phyloP scores from a whole-genome alignment of 2,888 invertebrate genomes.

The Pristionchus fissidentatus region DNA sequence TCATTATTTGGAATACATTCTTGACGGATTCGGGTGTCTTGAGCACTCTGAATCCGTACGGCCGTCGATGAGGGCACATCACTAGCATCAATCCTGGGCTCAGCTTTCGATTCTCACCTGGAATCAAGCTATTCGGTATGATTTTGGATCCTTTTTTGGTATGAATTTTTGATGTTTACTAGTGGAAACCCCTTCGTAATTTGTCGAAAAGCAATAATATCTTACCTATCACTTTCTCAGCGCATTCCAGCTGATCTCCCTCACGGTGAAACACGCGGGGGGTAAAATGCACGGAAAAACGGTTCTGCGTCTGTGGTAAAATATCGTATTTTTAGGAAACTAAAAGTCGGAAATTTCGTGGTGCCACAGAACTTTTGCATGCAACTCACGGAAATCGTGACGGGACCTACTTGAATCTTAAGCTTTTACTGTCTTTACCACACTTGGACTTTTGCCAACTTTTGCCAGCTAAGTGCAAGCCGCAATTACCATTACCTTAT shows the following conservation, averaged over 20 bases:
- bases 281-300: no score
- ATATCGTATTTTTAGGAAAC: no score
- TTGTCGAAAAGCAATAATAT: not conserved
- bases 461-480: no score
- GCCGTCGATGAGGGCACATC: not conserved
- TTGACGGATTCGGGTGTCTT: not conserved
- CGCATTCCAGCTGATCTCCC: not conserved
- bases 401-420: no score
- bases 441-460: no score
- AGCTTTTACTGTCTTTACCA: no score
- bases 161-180: not conserved
- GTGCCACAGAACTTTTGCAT: no score
- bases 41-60: not conserved
- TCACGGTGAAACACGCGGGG: no score
- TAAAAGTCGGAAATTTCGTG: no score
- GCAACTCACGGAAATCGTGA: no score
- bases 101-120: not conserved
- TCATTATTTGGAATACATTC: not conserved
- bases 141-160: not conserved
- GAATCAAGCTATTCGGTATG: not conserved
- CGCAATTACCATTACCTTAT: no score
- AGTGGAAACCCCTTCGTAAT: not conserved
- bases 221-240: slow-evolving; percentile 7
- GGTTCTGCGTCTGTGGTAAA: no score
- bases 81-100: not conserved